These are phyloP conservation scores for Sciurus vulgaris DNA, from an alignment of 2,797 vertebrate genomes.

Conservation along the genomic window DNA sequence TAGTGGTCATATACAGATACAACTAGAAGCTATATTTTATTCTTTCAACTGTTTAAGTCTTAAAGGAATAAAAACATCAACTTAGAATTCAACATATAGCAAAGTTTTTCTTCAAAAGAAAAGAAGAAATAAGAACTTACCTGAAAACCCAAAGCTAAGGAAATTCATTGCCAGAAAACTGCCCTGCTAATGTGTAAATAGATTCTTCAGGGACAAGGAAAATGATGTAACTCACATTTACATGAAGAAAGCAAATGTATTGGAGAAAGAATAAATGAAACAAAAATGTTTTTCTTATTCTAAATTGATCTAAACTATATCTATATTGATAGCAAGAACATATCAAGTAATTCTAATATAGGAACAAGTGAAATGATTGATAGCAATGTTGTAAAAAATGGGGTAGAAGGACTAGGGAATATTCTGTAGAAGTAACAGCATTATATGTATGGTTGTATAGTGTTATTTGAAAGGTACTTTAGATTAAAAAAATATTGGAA, in stretches of 20 bases:
- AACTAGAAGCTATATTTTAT: not conserved
- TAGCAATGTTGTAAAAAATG: not conserved
- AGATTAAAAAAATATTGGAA: not conserved
- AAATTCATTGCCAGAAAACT: not conserved
- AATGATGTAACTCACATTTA: not conserved
- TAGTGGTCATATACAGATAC: not conserved
- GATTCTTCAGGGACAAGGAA: not conserved
- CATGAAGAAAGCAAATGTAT: not conserved
- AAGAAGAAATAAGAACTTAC: not conserved
- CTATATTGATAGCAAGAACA: not conserved
- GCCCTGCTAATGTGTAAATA: not conserved
- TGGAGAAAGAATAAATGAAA: not conserved
- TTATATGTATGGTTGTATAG: not conserved
- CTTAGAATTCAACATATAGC: not conserved
- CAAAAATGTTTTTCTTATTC: not conserved
- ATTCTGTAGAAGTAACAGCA: not conserved
- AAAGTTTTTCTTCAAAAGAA: not conserved
- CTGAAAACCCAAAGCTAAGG: not conserved
- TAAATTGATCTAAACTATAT: not conserved
- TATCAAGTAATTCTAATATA: not conserved
- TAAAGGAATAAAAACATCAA: conserved; percentile 4
- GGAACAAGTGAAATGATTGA: not conserved
- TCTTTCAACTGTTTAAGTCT: not conserved
- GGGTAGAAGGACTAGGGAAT: not conserved
- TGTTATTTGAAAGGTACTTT: not conserved